A percentile compares a stretch with the other conserved stretches of the same genome.
Conservation (phyloP, 1,140 invertebrate species). For the Calephelis virginiensis region DNA sequence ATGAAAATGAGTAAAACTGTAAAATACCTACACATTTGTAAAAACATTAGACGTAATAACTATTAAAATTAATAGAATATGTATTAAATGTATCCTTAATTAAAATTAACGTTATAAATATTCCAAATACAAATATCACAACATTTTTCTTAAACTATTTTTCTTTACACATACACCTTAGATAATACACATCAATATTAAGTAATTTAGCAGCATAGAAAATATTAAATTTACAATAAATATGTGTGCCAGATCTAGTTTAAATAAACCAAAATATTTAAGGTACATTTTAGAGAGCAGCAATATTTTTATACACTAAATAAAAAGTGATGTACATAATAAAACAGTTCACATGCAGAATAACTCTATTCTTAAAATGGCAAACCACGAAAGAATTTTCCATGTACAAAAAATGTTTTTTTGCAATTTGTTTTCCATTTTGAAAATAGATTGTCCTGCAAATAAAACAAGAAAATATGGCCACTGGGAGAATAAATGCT, state of each 20-base stretch:
- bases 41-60: too few species aligned
- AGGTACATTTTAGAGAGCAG: constrained; percentile 43
- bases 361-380: neutral
- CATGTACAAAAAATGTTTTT: too few species aligned
- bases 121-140: constrained; percentile 78
- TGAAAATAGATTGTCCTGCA: neutral
- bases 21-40: too few species aligned
- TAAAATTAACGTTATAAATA: constrained; percentile 56
- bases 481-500: constrained; percentile 60
- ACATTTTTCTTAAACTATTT: constrained; percentile 69
- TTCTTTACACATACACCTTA: constrained; percentile 71
- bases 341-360: constrained; percentile 52
- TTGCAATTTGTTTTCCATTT: too few species aligned
- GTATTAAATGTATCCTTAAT: constrained; percentile 16
- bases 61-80: neutral
- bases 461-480: constrained; percentile 55
- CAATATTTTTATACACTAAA: constrained; percentile 36
- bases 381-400: too few species aligned
- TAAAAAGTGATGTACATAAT: constrained; percentile 45
- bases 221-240: constrained; percentile 63
- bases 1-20: too few species aligned
- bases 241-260: constrained; percentile 57
- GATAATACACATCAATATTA: constrained; percentile 68
- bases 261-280: constrained; percentile 44
- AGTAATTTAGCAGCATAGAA: constrained; percentile 58